Evolutionary conservation across 2,113 vertebrate genomes (phyloP).

Genomic region (Chascanopsetta lugubris): DNA sequence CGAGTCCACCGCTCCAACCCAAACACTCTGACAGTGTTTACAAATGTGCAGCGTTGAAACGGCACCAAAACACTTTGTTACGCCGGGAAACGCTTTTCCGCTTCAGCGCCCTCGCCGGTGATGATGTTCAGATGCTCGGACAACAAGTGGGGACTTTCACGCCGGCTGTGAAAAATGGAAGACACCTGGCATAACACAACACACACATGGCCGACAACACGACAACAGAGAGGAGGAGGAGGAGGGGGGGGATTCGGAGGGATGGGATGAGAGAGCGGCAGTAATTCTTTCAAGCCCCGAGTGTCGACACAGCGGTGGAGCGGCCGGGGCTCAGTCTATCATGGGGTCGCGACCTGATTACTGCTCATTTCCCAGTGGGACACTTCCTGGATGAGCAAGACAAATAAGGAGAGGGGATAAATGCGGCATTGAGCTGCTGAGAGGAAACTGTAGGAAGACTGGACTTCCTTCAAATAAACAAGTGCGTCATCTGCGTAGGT

Average conservation of each 20-base stretch:
- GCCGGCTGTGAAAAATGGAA: constrained; percentile 45
- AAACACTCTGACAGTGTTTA: constrained; percentile 69
- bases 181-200: constrained; percentile 49
- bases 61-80: constrained; percentile 47
- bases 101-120: constrained; percentile 10
- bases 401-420: constrained; percentile 30
- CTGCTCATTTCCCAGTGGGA: constrained; percentile 50
- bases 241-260: constrained; percentile 11
- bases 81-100: constrained; percentile 41
- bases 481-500: neutral
- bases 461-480: neutral
- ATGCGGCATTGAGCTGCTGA: constrained; percentile 16
- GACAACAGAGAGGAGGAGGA: constrained; percentile 30
- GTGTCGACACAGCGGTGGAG: constrained; percentile 32
- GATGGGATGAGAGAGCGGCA: constrained; percentile 57
- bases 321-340: constrained; percentile 16
- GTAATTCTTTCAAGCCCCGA: constrained; percentile 28
- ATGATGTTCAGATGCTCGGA: constrained; percentile 30
- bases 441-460: neutral
- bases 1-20: constrained; percentile 35
- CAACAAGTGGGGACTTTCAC: constrained; percentile 23
- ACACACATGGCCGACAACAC: constrained; percentile 46
- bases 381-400: constrained; percentile 46
- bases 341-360: constrained; percentile 38
- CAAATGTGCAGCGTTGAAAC: constrained; percentile 43